Conservation (phyloP, 2,113 vertebrate species). For the Hyperoodon ampullatus region DNA sequence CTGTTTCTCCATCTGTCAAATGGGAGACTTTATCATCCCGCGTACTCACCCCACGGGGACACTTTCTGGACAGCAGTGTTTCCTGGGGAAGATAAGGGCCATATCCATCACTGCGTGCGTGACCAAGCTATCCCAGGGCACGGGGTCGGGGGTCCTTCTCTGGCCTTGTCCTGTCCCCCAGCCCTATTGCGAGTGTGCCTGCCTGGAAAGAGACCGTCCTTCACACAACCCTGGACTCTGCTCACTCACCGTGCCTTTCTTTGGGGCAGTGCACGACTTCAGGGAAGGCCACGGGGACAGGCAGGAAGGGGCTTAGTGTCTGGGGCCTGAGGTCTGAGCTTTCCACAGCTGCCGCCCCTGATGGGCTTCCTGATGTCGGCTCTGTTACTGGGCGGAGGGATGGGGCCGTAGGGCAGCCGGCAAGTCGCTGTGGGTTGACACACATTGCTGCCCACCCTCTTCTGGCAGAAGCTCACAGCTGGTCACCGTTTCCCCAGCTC, state of each 20-base stretch:
- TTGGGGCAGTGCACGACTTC: not conserved
- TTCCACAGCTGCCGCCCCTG: not conserved
- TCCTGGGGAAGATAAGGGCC: not conserved
- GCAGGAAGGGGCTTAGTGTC: not conserved
- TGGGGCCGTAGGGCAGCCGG: accelerated
- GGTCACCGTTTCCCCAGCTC: not conserved
- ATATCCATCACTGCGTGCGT: accelerated
- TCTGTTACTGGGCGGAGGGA: not conserved
- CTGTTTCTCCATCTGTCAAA: not conserved
- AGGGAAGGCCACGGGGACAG: not conserved
- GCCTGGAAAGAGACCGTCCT: not conserved
- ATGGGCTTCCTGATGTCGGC: not conserved
- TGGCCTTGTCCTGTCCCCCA: too few relatives aligned
- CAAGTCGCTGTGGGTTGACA: not conserved
- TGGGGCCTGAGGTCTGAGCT: conserved; percentile 32
- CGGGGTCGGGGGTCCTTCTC: not conserved
- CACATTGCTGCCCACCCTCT: not conserved
- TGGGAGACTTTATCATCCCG: not conserved
- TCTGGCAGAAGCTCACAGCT: not conserved
- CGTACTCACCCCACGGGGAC: not conserved
- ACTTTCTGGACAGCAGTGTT: not conserved
- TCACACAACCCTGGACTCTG: not conserved
- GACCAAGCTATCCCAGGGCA: not conserved
- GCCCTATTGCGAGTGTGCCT: not conserved
- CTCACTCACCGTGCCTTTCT: not conserved